Evolutionary conservation across 1,140 invertebrate genomes (phyloP).

Genomic region (Caenorhabditis remanei): DNA sequence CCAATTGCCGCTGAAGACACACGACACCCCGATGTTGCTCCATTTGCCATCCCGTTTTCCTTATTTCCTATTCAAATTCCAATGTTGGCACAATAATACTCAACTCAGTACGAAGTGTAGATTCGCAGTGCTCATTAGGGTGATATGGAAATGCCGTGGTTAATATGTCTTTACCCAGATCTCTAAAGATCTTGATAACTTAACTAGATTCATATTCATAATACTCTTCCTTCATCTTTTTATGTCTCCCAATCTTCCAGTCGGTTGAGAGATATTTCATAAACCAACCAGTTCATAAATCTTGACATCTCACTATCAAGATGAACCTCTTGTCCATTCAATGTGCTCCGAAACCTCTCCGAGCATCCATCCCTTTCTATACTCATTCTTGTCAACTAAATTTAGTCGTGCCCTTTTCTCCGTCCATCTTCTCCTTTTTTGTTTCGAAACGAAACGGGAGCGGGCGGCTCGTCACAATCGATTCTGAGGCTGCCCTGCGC

Average conservation of each 20-base stretch:
- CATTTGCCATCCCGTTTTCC: neutral
- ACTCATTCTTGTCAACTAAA: neutral
- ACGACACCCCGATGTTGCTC: conserved; percentile 15
- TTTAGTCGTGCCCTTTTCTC: conserved; percentile 6
- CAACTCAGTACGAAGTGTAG: neutral
- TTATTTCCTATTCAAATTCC: conserved; percentile 5
- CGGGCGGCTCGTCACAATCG: conserved; percentile 18
- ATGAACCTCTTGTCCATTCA: neutral
- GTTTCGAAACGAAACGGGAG: conserved; percentile 45
- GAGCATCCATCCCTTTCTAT: neutral
- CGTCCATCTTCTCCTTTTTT: neutral
- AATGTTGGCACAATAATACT: neutral
- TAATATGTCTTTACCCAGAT: too few species aligned
- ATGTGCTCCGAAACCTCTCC: neutral
- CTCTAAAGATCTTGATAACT: too few species aligned
- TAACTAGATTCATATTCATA: too few species aligned
- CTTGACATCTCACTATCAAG: conserved; percentile 31
- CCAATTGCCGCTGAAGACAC: conserved; percentile 34
- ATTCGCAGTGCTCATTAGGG: neutral
- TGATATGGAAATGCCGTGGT: too few species aligned
- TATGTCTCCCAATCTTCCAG: neutral
- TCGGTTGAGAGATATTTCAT: neutral
- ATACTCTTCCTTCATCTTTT: too few species aligned
- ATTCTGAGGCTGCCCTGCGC: conserved; percentile 29
- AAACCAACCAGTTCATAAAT: neutral